Evolutionary conservation across 2,888 invertebrate species (phyloP).

Genomic region (Drosophila paranaensis): DNA sequence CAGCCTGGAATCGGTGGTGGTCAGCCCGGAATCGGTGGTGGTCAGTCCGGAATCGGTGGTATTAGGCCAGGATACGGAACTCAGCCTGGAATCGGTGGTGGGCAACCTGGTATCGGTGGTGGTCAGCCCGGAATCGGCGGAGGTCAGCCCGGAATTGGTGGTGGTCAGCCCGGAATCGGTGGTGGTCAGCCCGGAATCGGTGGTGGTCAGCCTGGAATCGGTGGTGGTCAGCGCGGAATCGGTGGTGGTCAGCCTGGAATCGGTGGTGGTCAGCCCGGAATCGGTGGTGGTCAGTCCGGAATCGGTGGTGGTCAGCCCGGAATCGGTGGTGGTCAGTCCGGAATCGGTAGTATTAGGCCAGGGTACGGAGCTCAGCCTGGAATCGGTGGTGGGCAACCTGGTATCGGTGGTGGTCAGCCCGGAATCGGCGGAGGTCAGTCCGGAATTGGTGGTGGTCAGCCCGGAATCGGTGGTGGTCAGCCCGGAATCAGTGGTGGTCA

Average conservation of each 20-base stretch:
- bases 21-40: constrained; percentile 13
- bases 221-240: background rate
- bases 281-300: constrained; percentile 21
- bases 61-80: background rate
- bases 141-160: constrained; percentile 1
- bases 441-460: background rate
- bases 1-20: constrained; percentile 35
- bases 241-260: constrained; percentile 38
- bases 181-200: constrained; percentile 17
- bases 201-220: constrained; percentile 9
- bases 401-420: constrained; percentile 10
- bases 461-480: constrained; percentile 13
- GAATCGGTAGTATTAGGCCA: constrained; percentile 12
- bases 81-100: constrained; percentile 20
- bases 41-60: constrained; percentile 14
- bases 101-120: constrained; percentile 15
- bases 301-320: constrained; percentile 1
- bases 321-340: constrained; percentile 16
- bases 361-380: too few relatives aligned
- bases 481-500: constrained; percentile 36
- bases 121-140: constrained; percentile 1
- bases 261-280: constrained; percentile 31
- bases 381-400: constrained; percentile 3
- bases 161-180: constrained; percentile 1
- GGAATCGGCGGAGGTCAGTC: constrained; percentile 16